Base-by-base conservation (phyloP, 2,113 vertebrate species). In the Megaleporinus macrocephalus region DNA sequence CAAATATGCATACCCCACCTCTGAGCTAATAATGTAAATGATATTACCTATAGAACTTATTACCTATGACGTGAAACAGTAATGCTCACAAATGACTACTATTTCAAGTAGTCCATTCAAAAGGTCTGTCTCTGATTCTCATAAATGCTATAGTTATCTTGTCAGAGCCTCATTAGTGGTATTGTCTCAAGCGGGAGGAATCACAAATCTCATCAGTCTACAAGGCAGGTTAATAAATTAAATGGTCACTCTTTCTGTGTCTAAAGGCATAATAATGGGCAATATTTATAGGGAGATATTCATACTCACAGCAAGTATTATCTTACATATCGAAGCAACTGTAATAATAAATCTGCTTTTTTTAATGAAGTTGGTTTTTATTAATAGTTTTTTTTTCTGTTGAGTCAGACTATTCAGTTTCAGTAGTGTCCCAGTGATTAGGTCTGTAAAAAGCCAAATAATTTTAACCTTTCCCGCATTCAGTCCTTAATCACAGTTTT, bases 351-450 rank as follows among this genome's bases (percentile, higher is more conserved):
- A n/a, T n/a, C n/a, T n/a, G n/a, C n/a, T n/a, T n/a, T n/a, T n/a
- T n/a, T n/a, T n/a, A n/a, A n/a, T n/a, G n/a, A n/a, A n/a, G n/a
- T n/a, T n/a, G n/a, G n/a, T 59, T 59, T 65, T 66, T 2, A 26
- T 4, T 47, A 68, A 41, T 53, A 30, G 47, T 76, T 79, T 29
- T 51, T 66, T 53, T 71, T 65, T 44, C 18, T 20, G 15, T 20
- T 16, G 26, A 72, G 20, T 74, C 44, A 66, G n/a, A 65, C 77
- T 73, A 80, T 83, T 70, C 29, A 12, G n/a, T 76, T 82, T 74
- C 62, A 79, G 47, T 65, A 27, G 53, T 65, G 13, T 22, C 75
- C 24, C 5, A 59, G 61, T 22, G 33, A 81, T 57, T 71, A 63
- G 30, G 74, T 61, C 57, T 61, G 30, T 41, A 66, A 63, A 6